phyloP scores from a whole-genome alignment of 2,113 vertebrate species.

The Poeciliopsis turrubarensis region DNA sequence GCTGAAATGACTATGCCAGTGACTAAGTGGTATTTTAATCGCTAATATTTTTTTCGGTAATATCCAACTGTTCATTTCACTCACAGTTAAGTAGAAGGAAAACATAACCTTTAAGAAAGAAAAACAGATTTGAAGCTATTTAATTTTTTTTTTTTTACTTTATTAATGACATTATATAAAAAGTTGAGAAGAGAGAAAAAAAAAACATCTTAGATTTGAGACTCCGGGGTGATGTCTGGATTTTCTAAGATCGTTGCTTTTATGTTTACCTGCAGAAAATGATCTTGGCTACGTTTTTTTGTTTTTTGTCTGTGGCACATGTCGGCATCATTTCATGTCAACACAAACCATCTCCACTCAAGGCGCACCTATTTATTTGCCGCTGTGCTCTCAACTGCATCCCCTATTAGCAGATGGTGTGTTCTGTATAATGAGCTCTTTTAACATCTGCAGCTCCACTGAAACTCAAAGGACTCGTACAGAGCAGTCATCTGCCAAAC shows the following conservation, averaged over 20 bases:
- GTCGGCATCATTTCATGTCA: constrained; percentile 1
- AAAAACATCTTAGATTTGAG: background rate
- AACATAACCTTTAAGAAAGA: background rate
- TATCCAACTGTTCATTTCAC: background rate
- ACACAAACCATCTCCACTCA: background rate
- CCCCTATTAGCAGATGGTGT: constrained; percentile 12
- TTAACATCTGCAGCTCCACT: constrained; percentile 7
- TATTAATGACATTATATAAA: too few species aligned
- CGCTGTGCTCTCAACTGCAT: background rate
- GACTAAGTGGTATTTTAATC: too few species aligned
- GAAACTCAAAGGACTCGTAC: background rate
- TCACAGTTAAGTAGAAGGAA: background rate
- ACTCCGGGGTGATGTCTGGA: constrained; percentile 1
- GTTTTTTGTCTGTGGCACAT: background rate
- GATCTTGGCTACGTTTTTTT: background rate
- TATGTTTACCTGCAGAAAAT: background rate
- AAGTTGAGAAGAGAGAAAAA: background rate
- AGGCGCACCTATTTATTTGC: background rate
- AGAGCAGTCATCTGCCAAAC: background rate
- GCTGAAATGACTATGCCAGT: too few species aligned
- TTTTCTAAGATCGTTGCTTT: background rate
- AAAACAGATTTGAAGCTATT: too few species aligned
- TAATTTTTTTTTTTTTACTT: too few species aligned
- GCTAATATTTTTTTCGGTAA: too few species aligned
- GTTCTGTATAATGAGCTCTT: constrained; percentile 7